Evolutionary conservation across 2,888 invertebrate genomes (phyloP).

Genomic region (Strigamia maritima): DNA sequence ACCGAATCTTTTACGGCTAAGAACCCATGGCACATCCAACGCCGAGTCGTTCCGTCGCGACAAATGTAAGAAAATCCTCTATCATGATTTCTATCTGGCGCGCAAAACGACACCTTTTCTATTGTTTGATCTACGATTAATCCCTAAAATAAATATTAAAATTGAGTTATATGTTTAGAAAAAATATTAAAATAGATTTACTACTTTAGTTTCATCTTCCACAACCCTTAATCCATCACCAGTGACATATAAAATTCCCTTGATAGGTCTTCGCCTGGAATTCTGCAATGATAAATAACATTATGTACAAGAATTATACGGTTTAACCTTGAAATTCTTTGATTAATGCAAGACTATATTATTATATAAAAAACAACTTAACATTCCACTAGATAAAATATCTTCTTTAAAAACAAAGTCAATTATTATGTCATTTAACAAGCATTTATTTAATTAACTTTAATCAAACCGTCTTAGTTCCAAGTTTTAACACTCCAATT

Average conservation of each 20-base stretch:
- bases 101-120: slow-evolving; percentile 99
- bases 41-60: slow-evolving; percentile 93
- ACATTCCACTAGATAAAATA: background rate
- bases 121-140: slow-evolving; percentile 99
- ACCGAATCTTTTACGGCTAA: slow-evolving; percentile 88
- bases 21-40: slow-evolving; percentile 99
- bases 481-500: background rate
- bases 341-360: background rate
- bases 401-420: background rate
- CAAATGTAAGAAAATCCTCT: slow-evolving; percentile 99
- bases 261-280: slow-evolving; percentile 81
- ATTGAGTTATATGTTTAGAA: background rate
- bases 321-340: background rate
- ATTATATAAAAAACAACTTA: background rate
- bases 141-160: slow-evolving; percentile 58
- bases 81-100: slow-evolving; percentile 96
- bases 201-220: slow-evolving; percentile 91
- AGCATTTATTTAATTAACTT: background rate
- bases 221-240: slow-evolving; percentile 96
- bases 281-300: slow-evolving; percentile 60
- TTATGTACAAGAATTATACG: background rate
- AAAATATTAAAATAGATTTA: slow-evolving; percentile 35
- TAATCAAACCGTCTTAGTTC: background rate
- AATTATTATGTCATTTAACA: slow-evolving; percentile 2
- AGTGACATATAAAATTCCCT: slow-evolving; percentile 82